Evolutionary conservation across 1,140 invertebrate species (phyloP), one percentile per base, ranked within the genome.

Genomic region (Scaptomyza montana): DNA sequence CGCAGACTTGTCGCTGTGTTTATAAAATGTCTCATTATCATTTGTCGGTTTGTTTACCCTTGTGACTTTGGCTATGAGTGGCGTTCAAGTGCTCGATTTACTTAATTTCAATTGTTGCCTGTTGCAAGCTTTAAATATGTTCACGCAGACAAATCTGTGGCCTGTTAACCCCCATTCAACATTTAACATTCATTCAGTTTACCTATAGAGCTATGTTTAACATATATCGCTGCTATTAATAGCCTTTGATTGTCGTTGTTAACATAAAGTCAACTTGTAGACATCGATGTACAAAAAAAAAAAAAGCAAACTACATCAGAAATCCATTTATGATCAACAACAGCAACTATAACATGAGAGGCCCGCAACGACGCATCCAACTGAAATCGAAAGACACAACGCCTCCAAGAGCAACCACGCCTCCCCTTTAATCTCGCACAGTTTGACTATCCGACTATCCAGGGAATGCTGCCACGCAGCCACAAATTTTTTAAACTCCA

Each of bases 1-100:
- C 56, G 9, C 43, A 49, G 45, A 49, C 65, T 71, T 71, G 68
- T 65, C 54, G 47, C 47, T 54, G 60, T 55, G 67, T 60, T 64
- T 80, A 77, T 80, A 67, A 82, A 84, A 75, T 84, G 80, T 84
- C 80, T 82, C 80, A 82, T 82, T 82, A 82, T 82, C 80, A 84
- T 82, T 79, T 84, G 80, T 84, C 77, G 76, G 76, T 73, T 84
- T 85, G 62, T 78, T 74, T 78, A 70, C 43, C 53, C 25, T 16
- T 25, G 47, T 25, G 61, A 12, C 39, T 41, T 33, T 71, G 5
- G 16, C 16, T 16, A 16, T 16, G 16, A 16, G 16, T 70, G 25
- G 49, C 54, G 45, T 72, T 10, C 25, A 21, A 30, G 39, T 60
- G 54, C 36, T 36, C 49, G 61, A 56, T 70, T 59, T 69, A 46